A percentile compares a stretch with the other conserved stretches of the same genome.
phyloP scores from a whole-genome alignment of 2,113 vertebrate genomes.

The Prunella himalayana region DNA sequence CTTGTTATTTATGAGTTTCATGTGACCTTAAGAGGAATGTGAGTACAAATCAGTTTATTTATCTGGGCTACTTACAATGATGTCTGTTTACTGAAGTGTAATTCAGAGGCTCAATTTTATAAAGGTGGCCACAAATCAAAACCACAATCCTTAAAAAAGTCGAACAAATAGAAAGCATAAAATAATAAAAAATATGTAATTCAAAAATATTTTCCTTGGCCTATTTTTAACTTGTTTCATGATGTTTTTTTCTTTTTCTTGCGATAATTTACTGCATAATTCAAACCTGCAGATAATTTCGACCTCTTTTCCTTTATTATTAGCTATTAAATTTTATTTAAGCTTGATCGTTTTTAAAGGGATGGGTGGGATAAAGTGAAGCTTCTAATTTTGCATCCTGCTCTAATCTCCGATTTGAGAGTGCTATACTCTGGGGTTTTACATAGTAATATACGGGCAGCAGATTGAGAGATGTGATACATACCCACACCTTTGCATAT shows the following conservation, averaged over 20 bases:
- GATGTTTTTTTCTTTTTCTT: neutral
- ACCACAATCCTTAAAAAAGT: neutral
- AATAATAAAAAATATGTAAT: neutral
- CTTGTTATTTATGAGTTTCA: neutral
- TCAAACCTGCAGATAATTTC: constrained; percentile 5
- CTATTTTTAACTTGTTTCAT: neutral
- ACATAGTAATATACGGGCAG: neutral
- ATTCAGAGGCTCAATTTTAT: neutral
- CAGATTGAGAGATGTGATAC: neutral
- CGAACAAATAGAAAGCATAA: neutral
- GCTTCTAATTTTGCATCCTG: constrained; percentile 1
- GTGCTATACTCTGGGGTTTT: neutral
- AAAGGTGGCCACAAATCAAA: neutral
- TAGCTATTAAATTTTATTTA: constrained; percentile 5
- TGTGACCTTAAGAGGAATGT: neutral
- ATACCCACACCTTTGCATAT: neutral
- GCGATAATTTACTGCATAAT: neutral
- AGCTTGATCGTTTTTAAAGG: neutral
- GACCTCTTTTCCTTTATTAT: constrained; percentile 24
- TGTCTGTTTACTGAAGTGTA: neutral
- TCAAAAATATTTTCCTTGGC: neutral
- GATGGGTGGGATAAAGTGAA: neutral
- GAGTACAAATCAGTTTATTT: neutral
- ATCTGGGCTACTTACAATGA: neutral
- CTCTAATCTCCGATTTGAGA: neutral